Evolutionary conservation across 2,797 vertebrate species (phyloP).

Genomic region (Onychomys torridus): DNA sequence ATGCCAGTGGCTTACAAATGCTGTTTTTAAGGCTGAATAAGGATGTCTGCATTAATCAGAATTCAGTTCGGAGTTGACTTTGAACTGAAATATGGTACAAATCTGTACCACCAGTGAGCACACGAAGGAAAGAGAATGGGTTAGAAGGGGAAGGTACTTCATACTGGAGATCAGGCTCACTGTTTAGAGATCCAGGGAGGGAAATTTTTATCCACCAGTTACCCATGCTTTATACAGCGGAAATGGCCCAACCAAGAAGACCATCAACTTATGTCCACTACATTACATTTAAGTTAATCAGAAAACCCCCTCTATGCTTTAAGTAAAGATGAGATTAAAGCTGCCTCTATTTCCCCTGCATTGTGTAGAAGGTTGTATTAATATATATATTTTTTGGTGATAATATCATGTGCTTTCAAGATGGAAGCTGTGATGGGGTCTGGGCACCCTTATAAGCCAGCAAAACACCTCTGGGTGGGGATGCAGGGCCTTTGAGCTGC

Average conservation of each 20-base stretch:
- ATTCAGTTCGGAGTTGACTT: neutral
- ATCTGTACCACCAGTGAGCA: neutral
- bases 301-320: neutral
- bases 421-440: neutral
- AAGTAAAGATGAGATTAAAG: neutral
- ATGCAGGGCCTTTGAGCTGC: neutral
- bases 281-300: neutral
- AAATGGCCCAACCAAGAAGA: neutral
- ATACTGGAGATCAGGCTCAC: neutral
- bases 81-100: neutral
- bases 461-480: neutral
- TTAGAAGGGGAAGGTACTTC: neutral
- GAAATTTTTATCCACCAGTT: neutral
- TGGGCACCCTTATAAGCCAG: neutral
- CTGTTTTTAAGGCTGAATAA: neutral
- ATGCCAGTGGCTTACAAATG: neutral
- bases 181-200: neutral
- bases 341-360: neutral
- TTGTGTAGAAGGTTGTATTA: neutral
- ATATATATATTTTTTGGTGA: neutral
- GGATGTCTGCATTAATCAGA: constrained; percentile 16
- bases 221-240: neutral
- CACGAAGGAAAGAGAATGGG: neutral
- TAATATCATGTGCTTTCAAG: neutral
- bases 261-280: neutral